A percentile compares a stretch with the other conserved stretches of the same genome.
Evolutionary conservation across 2,888 invertebrate species (phyloP).

Genomic region (Oxyteleia sp.): DNA sequence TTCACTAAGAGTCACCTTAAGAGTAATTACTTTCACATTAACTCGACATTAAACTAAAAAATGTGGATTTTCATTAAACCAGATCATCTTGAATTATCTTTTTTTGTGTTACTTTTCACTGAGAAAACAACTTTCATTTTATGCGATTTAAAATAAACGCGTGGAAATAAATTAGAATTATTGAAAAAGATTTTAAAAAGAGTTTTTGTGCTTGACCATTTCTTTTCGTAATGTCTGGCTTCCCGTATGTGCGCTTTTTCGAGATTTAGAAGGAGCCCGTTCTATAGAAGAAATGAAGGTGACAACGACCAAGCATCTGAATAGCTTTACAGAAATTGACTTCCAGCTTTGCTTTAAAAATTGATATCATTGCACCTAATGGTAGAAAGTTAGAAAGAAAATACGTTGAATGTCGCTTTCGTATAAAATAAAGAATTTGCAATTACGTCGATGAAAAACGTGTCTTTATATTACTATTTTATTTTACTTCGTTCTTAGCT

Average conservation of each 20-base stretch:
- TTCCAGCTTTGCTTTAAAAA: constrained; percentile 41
- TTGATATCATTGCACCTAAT: constrained; percentile 42
- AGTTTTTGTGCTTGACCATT: constrained; percentile 17
- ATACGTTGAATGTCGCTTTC: constrained; percentile 9
- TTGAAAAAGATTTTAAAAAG: constrained; percentile 20
- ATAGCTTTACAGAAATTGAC: constrained; percentile 46
- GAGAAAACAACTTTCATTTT: too few relatives aligned
- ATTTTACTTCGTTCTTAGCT: too few relatives aligned
- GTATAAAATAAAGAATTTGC: not conserved
- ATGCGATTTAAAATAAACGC: not conserved
- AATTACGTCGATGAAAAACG: not conserved
- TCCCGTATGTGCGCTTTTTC: constrained; percentile 16
- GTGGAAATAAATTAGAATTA: constrained; percentile 6
- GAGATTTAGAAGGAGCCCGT: constrained; percentile 35
- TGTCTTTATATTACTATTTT: too few relatives aligned
- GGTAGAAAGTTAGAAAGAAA: constrained; percentile 29
- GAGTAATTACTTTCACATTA: too few relatives aligned
- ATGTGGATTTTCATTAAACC: too few relatives aligned
- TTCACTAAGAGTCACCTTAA: too few relatives aligned
- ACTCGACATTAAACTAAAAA: too few relatives aligned
- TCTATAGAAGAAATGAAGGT: constrained; percentile 38
- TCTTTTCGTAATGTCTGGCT: constrained; percentile 31
- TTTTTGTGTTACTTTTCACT: too few relatives aligned
- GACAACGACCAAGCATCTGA: constrained; percentile 44
- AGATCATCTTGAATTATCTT: too few relatives aligned